Evolutionary conservation across 2,888 invertebrate genomes (phyloP), one percentile per base, ranked within the genome.

Genomic region (Oscheius sp.): DNA sequence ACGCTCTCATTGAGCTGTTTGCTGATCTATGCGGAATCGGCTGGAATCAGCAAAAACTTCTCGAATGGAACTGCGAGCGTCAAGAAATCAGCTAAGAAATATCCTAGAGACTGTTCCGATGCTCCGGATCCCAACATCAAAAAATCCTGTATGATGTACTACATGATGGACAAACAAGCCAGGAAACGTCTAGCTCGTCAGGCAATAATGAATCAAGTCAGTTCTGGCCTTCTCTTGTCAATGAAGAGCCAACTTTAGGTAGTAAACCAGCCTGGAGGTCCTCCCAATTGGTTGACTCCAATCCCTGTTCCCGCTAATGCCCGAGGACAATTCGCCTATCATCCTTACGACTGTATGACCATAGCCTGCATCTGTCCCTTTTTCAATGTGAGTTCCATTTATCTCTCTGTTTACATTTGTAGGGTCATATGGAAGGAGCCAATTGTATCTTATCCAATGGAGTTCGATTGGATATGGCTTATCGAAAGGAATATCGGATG

Each of bases 331-430:
- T 71, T 79, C 27, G 85, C 85, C 27, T 80, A 79, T 52, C 81
- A 86, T 71, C 85, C 85, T 23, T 85, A 84, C 69, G 85, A 85
- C 70, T 85, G 85, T 71, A 85, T 85, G 85, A 85, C 85, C 15
- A 76, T 86, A n/a, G 71, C 76, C 69, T 85, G 85, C 50, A 71
- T 85, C 17, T 85, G 85, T 58, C 85, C 85, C 5, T 85, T 84
- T 75, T 86, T 85, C 76, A 71, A 74, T 53, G 84, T 82, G 23
- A 46, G 67, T 55, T 34, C 12, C 17, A 34, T 10, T 2, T n/a
- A n/a, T n/a, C n/a, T 34, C 12, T 55, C 25, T 6, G 17, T 17
- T 34, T 33, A 34, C n/a, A 6, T 23, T 4, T 83, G 66, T 81
- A 84, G 73, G 78, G 77, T 46, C 75, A 78, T 69, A 76, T 76